phyloP scores from a whole-genome alignment of 2,113 vertebrate genomes.

The Tragelaphus strepsiceros region DNA sequence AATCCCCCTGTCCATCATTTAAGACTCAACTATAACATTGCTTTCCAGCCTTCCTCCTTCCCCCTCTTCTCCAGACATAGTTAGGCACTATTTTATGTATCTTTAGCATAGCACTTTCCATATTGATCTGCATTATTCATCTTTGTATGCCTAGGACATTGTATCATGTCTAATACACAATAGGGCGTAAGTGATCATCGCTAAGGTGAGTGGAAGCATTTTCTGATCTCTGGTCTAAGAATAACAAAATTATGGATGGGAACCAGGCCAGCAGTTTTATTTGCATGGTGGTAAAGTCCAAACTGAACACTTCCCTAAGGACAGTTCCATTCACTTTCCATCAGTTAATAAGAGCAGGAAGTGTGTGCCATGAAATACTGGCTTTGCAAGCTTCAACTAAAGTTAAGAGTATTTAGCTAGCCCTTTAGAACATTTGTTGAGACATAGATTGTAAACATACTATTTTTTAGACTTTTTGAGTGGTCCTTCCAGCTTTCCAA shows the following conservation, averaged over 20 bases:
- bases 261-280: slow-evolving; percentile 44
- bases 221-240: slow-evolving; percentile 10
- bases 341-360: slow-evolving; percentile 48
- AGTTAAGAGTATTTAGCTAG: slow-evolving; percentile 46
- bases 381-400: slow-evolving; percentile 42
- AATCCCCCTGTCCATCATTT: not conserved
- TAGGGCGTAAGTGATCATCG: not conserved
- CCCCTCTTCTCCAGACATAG: not conserved
- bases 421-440: slow-evolving; percentile 38
- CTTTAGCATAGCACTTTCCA: not conserved
- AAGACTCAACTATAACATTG: not conserved
- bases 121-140: not conserved
- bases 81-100: not conserved
- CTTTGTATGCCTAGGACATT: not conserved
- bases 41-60: not conserved
- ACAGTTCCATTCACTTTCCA: slow-evolving; percentile 36
- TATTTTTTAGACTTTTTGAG: not conserved
- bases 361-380: slow-evolving; percentile 29
- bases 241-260: slow-evolving; percentile 34
- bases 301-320: slow-evolving; percentile 51
- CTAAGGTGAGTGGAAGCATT: not conserved
- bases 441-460: slow-evolving; percentile 12
- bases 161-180: not conserved
- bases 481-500: not conserved
- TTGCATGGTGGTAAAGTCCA: slow-evolving; percentile 35